Evolutionary conservation across 2,888 invertebrate species (phyloP), one percentile per base, ranked within the genome.

Genomic region (Argyresthia goedartella): DNA sequence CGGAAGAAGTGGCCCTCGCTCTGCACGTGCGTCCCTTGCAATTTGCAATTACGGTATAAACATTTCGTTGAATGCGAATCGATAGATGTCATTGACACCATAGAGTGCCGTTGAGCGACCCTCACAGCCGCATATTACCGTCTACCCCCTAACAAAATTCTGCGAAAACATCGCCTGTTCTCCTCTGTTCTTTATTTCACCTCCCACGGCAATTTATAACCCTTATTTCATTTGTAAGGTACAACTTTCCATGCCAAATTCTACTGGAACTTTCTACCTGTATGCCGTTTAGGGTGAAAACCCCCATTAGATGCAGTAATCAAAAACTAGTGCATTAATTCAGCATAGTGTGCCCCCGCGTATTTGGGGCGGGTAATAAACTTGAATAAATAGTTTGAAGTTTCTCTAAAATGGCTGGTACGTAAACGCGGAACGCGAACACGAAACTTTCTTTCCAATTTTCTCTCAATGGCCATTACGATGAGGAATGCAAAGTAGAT

Each of bases 401-500:
- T 68, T 67, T 50, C 43, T 50, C 15, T 51, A 64, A 65, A 71
- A 68, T 66, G 69, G 64, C 66, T 66, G 67, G 63, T 69, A 68
- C 64, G 60, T 69, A 65, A 71, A 70, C 74, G 73, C 71, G 71
- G 70, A 77, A 78, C 65, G 69, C 64, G 70, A 73, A 70, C 69
- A 73, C 70, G 77, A 79, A 81, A 81, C 78, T 84, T 82, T 80
- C 73, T 80, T 81, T 84, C 85, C 82, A 84, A 85, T 85, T 84
- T 85, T 82, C 85, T 81, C 73, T 76, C 77, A 80, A 82, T 85
- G 80, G 84, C 85, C 81, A 85, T 86, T 86, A 84, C 78, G 81
- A 85, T 84, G 85, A 85, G 79, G 82, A 86, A 85, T 84, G 84
- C 81, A 84, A 82, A 84, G 78, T 84, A 82, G 82, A 81, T 81